Percentiles rank a stretch among this genome's conserved stretches.
These are phyloP conservation scores for Heliconius himera DNA, from an alignment of 1,140 invertebrate species.

Conservation along the genomic window DNA sequence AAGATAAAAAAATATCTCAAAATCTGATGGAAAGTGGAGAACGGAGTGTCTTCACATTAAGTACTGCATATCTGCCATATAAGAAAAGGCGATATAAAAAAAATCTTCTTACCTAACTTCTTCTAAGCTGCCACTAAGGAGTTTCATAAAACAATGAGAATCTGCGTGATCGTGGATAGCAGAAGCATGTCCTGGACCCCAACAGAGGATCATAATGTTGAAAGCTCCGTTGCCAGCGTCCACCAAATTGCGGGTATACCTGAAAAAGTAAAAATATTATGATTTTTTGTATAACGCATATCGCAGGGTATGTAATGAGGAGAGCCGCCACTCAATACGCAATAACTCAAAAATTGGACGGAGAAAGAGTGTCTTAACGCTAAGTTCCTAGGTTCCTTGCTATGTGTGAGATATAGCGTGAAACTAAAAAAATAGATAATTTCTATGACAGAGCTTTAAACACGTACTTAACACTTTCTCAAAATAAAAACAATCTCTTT, in stretches of 20 bases:
- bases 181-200: slow-evolving; percentile 97
- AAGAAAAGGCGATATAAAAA: too few relatives aligned
- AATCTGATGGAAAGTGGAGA: too few relatives aligned
- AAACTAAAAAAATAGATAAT: neutral
- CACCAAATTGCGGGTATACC: slow-evolving; percentile 96
- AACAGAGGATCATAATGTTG: slow-evolving; percentile 98
- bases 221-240: slow-evolving; percentile 98
- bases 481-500: neutral
- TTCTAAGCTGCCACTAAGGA: slow-evolving; percentile 87
- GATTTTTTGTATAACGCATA: neutral
- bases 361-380: too few relatives aligned
- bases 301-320: too few relatives aligned
- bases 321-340: too few relatives aligned
- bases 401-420: too few relatives aligned
- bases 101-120: slow-evolving; percentile 81
- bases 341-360: too few relatives aligned
- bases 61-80: too few relatives aligned
- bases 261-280: slow-evolving; percentile 63
- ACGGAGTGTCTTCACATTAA: too few relatives aligned
- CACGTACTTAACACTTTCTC: neutral
- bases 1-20: too few relatives aligned
- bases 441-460: too few relatives aligned
- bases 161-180: slow-evolving; percentile 98
- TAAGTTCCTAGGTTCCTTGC: too few relatives aligned
- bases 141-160: slow-evolving; percentile 99